phyloP scores from a whole-genome alignment of 2,113 vertebrate genomes.

The Lamprotornis superbus region DNA sequence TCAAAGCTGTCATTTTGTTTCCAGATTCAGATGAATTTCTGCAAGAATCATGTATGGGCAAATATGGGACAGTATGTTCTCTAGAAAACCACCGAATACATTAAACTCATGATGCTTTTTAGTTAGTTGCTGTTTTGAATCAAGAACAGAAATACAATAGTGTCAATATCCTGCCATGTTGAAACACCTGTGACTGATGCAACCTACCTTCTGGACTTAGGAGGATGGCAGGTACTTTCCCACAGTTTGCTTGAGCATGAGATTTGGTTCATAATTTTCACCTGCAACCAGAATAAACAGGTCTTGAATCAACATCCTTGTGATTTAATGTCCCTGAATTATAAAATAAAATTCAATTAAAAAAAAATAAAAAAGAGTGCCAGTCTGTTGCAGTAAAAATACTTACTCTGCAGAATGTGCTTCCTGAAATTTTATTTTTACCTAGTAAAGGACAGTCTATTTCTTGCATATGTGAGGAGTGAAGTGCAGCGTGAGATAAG shows the following conservation, averaged over 20 bases:
- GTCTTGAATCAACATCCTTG: background rate
- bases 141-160: background rate
- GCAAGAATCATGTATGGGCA: background rate
- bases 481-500: background rate
- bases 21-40: background rate
- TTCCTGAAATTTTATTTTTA: background rate
- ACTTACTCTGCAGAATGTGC: background rate
- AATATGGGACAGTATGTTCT: background rate
- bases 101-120: background rate
- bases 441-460: background rate
- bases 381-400: background rate
- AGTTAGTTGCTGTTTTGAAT: background rate
- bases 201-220: background rate
- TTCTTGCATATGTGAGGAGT: background rate
- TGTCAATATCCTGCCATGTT: background rate
- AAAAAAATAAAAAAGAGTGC: background rate
- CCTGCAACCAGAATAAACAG: background rate
- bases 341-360: background rate
- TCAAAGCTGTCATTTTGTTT: background rate
- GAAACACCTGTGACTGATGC: background rate
- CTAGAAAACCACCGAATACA: rapidly evolving
- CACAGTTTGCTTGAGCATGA: background rate
- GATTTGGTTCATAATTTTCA: background rate
- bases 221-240: background rate
- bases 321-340: background rate